Conservation (phyloP, 2,888 invertebrate species). For the Eupithecia centaureata region DNA sequence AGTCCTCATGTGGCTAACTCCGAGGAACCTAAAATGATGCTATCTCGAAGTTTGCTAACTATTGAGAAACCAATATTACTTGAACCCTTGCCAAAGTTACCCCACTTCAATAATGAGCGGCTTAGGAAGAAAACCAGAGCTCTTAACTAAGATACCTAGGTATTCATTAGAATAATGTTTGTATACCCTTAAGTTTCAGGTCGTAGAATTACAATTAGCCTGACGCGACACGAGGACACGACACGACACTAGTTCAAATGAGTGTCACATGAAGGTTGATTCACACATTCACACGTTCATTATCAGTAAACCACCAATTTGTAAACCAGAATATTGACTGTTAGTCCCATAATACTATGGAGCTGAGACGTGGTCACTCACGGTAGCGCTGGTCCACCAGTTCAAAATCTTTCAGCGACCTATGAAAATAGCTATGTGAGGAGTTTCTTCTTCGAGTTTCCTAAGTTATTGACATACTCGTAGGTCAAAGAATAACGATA, state of each 20-base stretch:
- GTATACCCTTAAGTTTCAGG: neutral
- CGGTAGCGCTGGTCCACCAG: too few relatives aligned
- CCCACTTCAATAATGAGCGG: slow-evolving; percentile 30
- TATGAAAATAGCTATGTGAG: too few relatives aligned
- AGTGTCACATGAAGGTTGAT: too few relatives aligned
- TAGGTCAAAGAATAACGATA: too few relatives aligned
- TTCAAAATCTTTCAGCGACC: too few relatives aligned
- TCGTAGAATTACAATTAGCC: neutral
- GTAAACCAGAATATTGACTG: too few relatives aligned
- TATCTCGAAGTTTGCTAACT: slow-evolving; percentile 45
- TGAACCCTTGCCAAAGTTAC: slow-evolving; percentile 28
- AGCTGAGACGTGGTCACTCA: too few relatives aligned
- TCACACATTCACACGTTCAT: too few relatives aligned
- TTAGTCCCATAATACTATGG: too few relatives aligned
- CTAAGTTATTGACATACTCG: too few relatives aligned
- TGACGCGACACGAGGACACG: neutral
- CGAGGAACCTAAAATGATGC: slow-evolving; percentile 34
- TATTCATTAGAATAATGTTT: neutral
- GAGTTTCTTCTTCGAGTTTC: too few relatives aligned
- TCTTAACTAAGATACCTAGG: slow-evolving; percentile 23
- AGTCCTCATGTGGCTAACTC: slow-evolving; percentile 38
- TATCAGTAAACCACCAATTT: too few relatives aligned
- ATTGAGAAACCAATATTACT: slow-evolving; percentile 38
- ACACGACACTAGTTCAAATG: neutral
- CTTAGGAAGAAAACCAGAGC: slow-evolving; percentile 25